Evolutionary conservation across 2,113 vertebrate genomes (phyloP).

Genomic region (Poeciliopsis retropinna): DNA sequence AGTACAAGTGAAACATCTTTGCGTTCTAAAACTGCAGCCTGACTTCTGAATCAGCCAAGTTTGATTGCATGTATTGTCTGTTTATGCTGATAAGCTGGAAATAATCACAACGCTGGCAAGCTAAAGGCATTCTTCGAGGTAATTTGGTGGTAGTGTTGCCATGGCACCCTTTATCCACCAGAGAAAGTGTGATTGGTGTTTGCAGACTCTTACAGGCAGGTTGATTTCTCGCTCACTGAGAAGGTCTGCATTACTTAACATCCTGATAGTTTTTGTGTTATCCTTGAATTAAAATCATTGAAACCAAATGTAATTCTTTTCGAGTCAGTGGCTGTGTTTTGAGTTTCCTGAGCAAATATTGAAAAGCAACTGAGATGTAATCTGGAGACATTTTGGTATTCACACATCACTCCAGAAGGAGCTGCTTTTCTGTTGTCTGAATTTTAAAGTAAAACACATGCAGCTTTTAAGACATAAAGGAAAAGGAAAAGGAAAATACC

Average conservation of each 20-base stretch:
- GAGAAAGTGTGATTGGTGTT: not conserved
- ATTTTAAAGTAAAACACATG: not conserved
- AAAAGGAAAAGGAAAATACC: not conserved
- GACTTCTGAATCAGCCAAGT: not conserved
- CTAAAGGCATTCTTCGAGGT: not conserved
- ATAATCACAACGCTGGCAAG: not conserved
- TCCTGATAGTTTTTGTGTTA: constrained; percentile 3
- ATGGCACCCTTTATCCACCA: not conserved
- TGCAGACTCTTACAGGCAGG: not conserved
- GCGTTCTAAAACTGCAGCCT: not conserved
- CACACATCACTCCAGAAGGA: not conserved
- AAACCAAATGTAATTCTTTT: not conserved
- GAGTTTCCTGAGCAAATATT: constrained; percentile 8
- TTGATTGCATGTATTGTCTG: constrained; percentile 8
- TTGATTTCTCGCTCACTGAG: not conserved
- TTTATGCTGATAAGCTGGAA: constrained; percentile 12
- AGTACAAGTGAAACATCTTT: constrained; percentile 1
- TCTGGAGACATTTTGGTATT: constrained; percentile 27
- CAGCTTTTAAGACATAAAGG: not conserved
- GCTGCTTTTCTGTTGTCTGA: not conserved
- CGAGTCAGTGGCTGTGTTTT: not conserved
- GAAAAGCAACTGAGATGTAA: constrained; percentile 23
- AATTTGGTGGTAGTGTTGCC: constrained; percentile 6
- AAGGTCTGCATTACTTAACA: not conserved
- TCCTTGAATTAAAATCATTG: constrained; percentile 14